Evolutionary conservation across 2,888 invertebrate genomes (phyloP), one percentile per base, ranked within the genome.

Genomic region (Dione vanillae): DNA sequence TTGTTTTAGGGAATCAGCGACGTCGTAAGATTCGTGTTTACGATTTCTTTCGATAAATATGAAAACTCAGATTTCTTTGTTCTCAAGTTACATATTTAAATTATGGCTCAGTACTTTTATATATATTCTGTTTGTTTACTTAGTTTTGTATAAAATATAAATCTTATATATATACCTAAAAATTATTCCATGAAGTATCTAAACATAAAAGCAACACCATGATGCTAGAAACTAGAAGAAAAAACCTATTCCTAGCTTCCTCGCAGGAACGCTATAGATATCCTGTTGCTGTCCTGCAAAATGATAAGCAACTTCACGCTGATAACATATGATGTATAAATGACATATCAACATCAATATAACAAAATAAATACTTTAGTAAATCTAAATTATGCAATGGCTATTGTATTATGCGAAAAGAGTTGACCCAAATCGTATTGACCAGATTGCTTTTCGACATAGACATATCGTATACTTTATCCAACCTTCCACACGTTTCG

Each of bases 1-100:
- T 73, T 59, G 65, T 61, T 47, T 65, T 54, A 69, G 65, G 59
- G 59, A 65, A 59, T 59, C 65, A 41, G 27, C 37, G 40, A 64
- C 43, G 43, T 52, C 69, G 67, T 74, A 70, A 71, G 67, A 67
- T 68, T 51, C n/a, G 62, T 67, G 69, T 76, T 73, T 72, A 76
- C 72, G 65, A 70, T 67, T 58, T 75, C 52, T 69, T 72, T 70
- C 79, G 77, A 73, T 72, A 78, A 71, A 65, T 65, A 56, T 69
- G 64, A 47, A 20, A 7, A 47, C 43, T 67, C 54, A 12, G 16
- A 27, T 66, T 70, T 59, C 35, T 62, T 47, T 37, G 16, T 19
- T 58, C 52, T 61, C 27, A 16, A 35, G 37, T 65, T 70, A 45
- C 61, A 49, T 16, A 49, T 5, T 11, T 10, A 49, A 5, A 3